phyloP scores from a whole-genome alignment of 1,140 invertebrate species.

The Papilio glaucus region DNA sequence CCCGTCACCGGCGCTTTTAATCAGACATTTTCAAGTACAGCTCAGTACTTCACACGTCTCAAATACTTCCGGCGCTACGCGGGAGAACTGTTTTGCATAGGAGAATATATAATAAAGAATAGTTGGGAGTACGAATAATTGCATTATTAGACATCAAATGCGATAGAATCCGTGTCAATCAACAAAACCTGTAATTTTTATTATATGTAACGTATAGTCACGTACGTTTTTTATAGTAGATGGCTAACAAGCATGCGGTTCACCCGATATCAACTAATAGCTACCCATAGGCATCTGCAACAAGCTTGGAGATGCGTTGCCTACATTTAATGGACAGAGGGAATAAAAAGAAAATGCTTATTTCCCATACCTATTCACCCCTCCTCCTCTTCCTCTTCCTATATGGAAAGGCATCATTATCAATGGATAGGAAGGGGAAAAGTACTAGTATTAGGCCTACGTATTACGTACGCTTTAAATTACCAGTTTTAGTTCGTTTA shows the following conservation, averaged over 20 bases:
- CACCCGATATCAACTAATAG: too few relatives aligned
- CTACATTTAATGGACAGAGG: too few relatives aligned
- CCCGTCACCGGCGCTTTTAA: not conserved
- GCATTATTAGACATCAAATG: not conserved
- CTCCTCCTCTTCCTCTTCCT: too few relatives aligned
- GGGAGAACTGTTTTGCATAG: not conserved
- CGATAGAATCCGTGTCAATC: not conserved
- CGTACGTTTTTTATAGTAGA: not conserved
- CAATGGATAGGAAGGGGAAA: too few relatives aligned
- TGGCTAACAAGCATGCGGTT: too few relatives aligned
- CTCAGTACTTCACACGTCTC: slow-evolving; percentile 10
- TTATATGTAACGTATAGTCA: not conserved
- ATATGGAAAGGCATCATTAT: too few relatives aligned
- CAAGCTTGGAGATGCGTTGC: too few relatives aligned
- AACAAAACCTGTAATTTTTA: not conserved
- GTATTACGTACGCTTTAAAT: too few relatives aligned
- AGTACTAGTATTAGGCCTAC: too few relatives aligned
- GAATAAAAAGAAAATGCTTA: not conserved
- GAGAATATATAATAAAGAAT: not conserved
- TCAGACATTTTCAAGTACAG: slow-evolving; percentile 12
- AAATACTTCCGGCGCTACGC: not conserved
- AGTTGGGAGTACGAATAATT: not conserved
- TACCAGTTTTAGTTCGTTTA: not conserved
- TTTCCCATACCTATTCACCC: too few relatives aligned
- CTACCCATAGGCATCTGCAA: too few relatives aligned